These are phyloP conservation scores for Pocillopora grandis DNA, from an alignment of 92 coral and sea anemone genomes.

Conservation along the genomic window DNA sequence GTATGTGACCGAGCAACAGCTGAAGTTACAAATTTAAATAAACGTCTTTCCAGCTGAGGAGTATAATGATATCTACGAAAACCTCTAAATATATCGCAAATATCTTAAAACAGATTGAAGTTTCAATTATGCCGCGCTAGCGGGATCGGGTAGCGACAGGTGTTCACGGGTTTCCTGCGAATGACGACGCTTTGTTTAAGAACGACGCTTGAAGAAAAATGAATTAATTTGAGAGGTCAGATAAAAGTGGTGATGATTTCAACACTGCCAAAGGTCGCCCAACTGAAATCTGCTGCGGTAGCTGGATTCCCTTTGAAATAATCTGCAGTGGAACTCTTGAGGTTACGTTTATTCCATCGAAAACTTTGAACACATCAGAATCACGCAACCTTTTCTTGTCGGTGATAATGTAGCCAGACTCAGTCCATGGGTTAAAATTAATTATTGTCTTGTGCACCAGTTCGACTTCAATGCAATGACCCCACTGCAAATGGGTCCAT, in stretches of 20 bases:
- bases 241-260: neutral
- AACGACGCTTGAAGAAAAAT: neutral
- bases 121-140: neutral
- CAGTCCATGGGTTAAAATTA: too few species aligned
- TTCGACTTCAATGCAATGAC: too few species aligned
- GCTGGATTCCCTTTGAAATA: neutral
- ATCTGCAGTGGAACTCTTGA: neutral
- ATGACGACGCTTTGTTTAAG: neutral
- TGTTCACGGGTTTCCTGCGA: neutral
- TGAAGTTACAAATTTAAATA: neutral
- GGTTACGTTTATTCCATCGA: neutral
- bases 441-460: too few species aligned
- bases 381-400: too few species aligned
- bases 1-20: neutral
- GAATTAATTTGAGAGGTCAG: slow-evolving; percentile 11
- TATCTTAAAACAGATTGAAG: neutral
- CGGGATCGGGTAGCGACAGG: neutral
- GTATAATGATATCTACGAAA: neutral
- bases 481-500: too few species aligned
- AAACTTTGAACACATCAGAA: neutral
- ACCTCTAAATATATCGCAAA: neutral
- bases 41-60: neutral
- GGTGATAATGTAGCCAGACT: too few species aligned
- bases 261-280: slow-evolving; percentile 12
- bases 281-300: slow-evolving; percentile 6